phyloP scores from a whole-genome alignment of 1,140 invertebrate species.

The Colletes gigas region DNA sequence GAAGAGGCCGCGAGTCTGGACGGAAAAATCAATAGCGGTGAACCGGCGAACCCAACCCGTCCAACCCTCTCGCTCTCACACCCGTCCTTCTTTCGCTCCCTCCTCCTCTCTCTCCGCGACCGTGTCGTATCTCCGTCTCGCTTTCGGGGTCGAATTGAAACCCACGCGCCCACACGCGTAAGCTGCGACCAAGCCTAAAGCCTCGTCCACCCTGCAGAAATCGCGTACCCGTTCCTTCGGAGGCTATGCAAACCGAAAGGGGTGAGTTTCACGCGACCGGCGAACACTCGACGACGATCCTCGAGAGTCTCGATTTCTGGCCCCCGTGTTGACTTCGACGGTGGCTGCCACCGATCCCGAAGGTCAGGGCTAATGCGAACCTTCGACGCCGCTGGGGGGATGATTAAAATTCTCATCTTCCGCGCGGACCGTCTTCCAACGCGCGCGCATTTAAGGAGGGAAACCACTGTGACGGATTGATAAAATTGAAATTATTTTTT shows the following conservation, averaged over 20 bases:
- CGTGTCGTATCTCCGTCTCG: conserved; percentile 47
- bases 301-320: not conserved
- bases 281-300: not conserved
- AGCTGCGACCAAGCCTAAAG: conserved; percentile 64
- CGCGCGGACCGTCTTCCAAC: no score
- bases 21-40: conserved; percentile 81
- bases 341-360: conserved; percentile 6
- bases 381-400: not conserved
- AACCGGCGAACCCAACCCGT: conserved; percentile 79
- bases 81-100: conserved; percentile 47
- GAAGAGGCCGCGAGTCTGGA: conserved; percentile 77
- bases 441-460: no score
- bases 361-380: conserved; percentile 50
- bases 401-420: no score
- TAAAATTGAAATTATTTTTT: no score
- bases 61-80: conserved; percentile 61
- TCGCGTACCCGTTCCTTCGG: conserved; percentile 35
- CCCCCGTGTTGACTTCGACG: no score
- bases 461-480: no score
- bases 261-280: conserved; percentile 16
- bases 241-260: conserved; percentile 27
- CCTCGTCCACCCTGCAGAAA: conserved; percentile 47
- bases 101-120: conserved; percentile 40
- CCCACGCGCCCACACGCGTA: conserved; percentile 65
- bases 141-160: conserved; percentile 67